Evolutionary conservation across 92 coral and sea anemone genomes (phyloP).

Genomic region (Pocillopora meandrina): DNA sequence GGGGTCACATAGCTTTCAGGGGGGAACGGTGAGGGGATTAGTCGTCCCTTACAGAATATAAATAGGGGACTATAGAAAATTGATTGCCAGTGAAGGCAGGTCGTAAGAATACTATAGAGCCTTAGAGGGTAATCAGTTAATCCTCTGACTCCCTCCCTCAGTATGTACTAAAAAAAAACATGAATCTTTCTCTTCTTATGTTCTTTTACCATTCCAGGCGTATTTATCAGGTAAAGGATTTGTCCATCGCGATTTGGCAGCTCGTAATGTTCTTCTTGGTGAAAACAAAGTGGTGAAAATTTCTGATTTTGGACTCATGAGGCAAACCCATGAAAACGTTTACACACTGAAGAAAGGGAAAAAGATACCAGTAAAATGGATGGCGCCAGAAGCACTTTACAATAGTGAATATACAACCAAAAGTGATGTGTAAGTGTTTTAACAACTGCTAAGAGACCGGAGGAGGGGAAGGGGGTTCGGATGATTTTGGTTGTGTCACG

Average conservation of each 20-base stretch:
- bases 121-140: too few species aligned
- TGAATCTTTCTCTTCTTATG: neutral
- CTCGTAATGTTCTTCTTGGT: constrained; percentile 20
- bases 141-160: neutral
- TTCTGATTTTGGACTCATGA: constrained; percentile 20
- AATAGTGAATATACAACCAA: constrained; percentile 10
- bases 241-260: constrained; percentile 21
- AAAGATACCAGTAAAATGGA: constrained; percentile 13
- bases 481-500: neutral
- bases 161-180: neutral
- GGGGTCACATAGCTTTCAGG: too few species aligned
- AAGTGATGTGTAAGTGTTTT: constrained; percentile 16
- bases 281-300: constrained; percentile 19
- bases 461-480: neutral
- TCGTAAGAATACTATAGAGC: too few species aligned
- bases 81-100: too few species aligned
- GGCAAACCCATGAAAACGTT: constrained; percentile 2
- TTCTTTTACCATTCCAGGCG: neutral
- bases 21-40: too few species aligned
- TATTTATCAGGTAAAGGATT: constrained; percentile 3
- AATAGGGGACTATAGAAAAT: too few species aligned
- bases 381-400: constrained; percentile 27
- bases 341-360: constrained; percentile 8
- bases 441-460: neutral
- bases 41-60: too few species aligned